Evolutionary conservation across 2,113 vertebrate species (phyloP).

Genomic region (Tringa solitaria): DNA sequence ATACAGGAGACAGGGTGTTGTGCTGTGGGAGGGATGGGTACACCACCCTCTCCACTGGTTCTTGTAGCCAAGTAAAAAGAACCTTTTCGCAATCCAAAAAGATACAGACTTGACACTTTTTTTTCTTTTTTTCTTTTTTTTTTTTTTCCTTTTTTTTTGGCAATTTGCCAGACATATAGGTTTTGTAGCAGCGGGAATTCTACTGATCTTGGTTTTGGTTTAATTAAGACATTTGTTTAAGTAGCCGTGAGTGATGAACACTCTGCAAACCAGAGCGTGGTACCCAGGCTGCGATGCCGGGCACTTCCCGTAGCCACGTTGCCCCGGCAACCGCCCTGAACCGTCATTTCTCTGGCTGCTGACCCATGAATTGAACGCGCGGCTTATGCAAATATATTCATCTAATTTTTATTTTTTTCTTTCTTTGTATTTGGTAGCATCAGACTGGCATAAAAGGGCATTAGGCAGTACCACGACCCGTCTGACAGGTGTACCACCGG

Average conservation of each 20-base stretch:
- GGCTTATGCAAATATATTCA: conserved; percentile 67
- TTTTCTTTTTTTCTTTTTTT: too few species aligned
- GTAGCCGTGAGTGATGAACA: not conserved
- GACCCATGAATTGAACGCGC: conserved; percentile 51
- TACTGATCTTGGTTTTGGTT: not conserved
- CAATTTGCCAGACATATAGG: not conserved
- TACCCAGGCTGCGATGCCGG: not conserved
- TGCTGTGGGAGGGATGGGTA: not conserved
- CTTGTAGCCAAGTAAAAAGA: not conserved
- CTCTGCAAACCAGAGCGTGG: not conserved
- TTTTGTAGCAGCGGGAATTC: not conserved
- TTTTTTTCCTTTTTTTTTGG: not conserved
- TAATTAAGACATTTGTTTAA: not conserved
- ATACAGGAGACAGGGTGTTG: fast-evolving
- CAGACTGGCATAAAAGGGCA: conserved; percentile 77
- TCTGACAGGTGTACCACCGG: conserved; percentile 77
- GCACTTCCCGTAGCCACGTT: not conserved
- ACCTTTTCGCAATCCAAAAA: not conserved
- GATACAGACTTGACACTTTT: not conserved
- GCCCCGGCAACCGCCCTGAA: conserved; percentile 48
- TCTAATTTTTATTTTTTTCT: not conserved
- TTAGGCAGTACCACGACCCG: conserved; percentile 67
- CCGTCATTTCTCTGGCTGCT: conserved; percentile 53
- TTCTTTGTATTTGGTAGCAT: conserved; percentile 61
- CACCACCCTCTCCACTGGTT: fast-evolving